phyloP scores from a whole-genome alignment of 2,113 vertebrate species.

The Malaclemys terrapin region DNA sequence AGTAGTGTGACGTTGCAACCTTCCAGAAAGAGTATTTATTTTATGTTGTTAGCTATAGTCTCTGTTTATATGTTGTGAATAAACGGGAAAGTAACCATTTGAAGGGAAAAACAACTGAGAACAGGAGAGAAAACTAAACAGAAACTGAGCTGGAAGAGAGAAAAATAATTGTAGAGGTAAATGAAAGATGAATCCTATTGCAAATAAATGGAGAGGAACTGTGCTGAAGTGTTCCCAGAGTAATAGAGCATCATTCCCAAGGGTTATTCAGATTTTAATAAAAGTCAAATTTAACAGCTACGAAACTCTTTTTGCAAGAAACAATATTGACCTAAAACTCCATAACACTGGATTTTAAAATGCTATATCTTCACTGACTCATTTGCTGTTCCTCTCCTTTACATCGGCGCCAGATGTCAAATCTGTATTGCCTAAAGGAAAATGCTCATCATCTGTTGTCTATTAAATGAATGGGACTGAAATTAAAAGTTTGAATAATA shows the following conservation, averaged over 20 bases:
- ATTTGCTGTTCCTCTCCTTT: slow-evolving; percentile 50
- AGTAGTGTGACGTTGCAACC: neutral
- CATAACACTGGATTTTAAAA: slow-evolving; percentile 68
- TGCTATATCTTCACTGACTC: slow-evolving; percentile 65
- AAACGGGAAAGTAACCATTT: neutral
- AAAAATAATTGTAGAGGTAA: too few species aligned
- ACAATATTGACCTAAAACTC: slow-evolving; percentile 70
- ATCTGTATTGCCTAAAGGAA: neutral
- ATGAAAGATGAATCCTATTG: neutral
- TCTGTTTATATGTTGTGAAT: neutral
- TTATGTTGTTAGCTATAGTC: neutral
- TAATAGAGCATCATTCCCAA: slow-evolving; percentile 68
- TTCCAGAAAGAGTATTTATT: neutral
- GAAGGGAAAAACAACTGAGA: neutral
- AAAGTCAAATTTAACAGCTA: slow-evolving; percentile 54
- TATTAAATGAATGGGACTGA: neutral
- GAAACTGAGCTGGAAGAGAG: neutral
- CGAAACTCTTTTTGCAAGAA: slow-evolving; percentile 43
- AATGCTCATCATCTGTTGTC: slow-evolving; percentile 1
- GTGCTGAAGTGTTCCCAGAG: slow-evolving; percentile 45
- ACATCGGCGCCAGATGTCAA: neutral
- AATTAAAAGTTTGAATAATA: slow-evolving; percentile 36
- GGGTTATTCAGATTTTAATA: slow-evolving; percentile 69
- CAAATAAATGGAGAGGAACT: neutral
- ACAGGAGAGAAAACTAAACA: neutral